Evolutionary conservation across 1,140 invertebrate species (phyloP).

Genomic region (Apis dorsata): DNA sequence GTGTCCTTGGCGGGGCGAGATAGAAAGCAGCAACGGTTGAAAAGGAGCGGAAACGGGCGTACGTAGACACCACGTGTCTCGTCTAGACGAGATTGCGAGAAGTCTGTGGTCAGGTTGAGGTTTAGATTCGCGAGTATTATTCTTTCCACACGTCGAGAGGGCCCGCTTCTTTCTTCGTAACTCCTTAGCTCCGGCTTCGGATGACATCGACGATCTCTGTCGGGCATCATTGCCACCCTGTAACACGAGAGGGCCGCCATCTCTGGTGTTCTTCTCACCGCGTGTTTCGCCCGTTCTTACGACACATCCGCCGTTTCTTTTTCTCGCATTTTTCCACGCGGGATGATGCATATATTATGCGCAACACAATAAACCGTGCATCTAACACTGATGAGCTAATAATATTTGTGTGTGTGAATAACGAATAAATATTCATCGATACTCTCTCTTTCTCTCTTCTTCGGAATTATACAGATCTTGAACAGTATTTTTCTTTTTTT

Average conservation of each 20-base stretch:
- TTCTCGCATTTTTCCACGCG: background rate
- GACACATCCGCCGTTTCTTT: slow-evolving; percentile 26
- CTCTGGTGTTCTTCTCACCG: background rate
- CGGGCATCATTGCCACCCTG: slow-evolving; percentile 44
- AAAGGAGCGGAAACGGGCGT: slow-evolving; percentile 7
- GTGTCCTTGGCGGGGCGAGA: slow-evolving; percentile 54
- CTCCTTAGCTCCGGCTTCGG: slow-evolving; percentile 36
- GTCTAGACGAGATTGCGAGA: slow-evolving; percentile 70
- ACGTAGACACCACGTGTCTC: slow-evolving; percentile 49
- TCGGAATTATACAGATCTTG: no score
- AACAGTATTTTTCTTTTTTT: no score
- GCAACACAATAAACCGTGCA: no score
- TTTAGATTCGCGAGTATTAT: slow-evolving; percentile 39
- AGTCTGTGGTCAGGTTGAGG: slow-evolving; percentile 52
- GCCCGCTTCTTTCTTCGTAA: slow-evolving; percentile 25
- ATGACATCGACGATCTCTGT: slow-evolving; percentile 60
- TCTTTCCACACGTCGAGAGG: slow-evolving; percentile 12
- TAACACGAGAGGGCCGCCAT: slow-evolving; percentile 40
- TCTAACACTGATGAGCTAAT: no score
- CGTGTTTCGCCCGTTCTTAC: background rate
- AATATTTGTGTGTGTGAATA: no score
- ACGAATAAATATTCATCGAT: no score
- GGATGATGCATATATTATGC: no score
- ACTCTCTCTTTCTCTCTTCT: no score
- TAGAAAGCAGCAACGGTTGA: slow-evolving; percentile 6